phyloP scores from a whole-genome alignment of 2,113 vertebrate genomes.

The Hipposideros armiger region DNA sequence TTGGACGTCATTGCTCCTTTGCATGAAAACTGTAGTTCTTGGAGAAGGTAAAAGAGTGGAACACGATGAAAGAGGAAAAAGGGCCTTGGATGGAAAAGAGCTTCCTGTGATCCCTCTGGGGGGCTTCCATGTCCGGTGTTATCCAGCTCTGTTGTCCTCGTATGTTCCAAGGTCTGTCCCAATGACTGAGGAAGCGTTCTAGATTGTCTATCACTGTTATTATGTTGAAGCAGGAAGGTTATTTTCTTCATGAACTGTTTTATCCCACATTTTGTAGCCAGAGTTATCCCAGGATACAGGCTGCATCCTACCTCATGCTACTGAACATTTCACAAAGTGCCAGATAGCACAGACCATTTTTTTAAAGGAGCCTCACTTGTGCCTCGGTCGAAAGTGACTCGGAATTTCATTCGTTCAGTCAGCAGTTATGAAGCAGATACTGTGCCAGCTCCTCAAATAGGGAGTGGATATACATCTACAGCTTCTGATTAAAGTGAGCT shows the following conservation, averaged over 20 bases:
- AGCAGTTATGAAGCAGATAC: not conserved
- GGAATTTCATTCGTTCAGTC: not conserved
- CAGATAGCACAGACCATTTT: not conserved
- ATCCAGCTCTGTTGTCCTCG: not conserved
- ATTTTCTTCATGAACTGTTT: not conserved
- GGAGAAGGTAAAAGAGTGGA: not conserved
- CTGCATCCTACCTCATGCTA: not conserved
- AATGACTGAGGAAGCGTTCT: not conserved
- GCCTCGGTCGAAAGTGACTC: not conserved
- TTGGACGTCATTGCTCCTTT: not conserved
- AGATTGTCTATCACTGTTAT: not conserved
- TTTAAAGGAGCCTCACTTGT: not conserved
- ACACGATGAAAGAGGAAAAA: not conserved
- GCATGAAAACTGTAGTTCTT: not conserved
- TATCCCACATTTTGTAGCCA: not conserved
- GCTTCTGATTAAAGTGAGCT: conserved; percentile 33
- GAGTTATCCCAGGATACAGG: not conserved
- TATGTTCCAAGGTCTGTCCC: not conserved
- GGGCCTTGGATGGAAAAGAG: not conserved
- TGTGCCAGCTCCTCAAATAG: not conserved
- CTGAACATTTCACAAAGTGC: not conserved
- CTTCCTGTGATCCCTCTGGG: not conserved
- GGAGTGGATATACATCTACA: not conserved
- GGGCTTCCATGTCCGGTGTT: not conserved
- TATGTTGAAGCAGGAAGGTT: not conserved